Conservation (phyloP, 1,140 invertebrate species). For the Chrysopa pallens region DNA sequence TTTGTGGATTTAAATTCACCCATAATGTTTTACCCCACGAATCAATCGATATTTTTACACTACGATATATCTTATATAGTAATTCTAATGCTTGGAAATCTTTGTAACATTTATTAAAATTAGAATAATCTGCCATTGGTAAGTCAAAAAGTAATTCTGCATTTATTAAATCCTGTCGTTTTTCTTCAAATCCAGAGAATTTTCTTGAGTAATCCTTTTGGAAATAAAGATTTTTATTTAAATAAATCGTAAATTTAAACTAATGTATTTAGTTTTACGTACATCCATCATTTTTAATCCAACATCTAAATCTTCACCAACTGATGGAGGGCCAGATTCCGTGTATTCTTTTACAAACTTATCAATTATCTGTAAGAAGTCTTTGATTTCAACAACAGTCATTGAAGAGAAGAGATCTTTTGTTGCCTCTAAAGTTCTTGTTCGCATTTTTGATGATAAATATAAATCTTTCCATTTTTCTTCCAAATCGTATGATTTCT, state of each 20-base stretch:
- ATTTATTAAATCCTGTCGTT: constrained; percentile 48
- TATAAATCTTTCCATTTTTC: constrained; percentile 48
- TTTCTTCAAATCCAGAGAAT: constrained; percentile 44
- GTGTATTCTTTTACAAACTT: constrained; percentile 57
- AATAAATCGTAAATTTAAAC: background rate
- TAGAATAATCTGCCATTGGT: constrained; percentile 59
- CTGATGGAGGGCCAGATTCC: constrained; percentile 53
- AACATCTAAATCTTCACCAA: constrained; percentile 53
- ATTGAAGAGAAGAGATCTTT: constrained; percentile 63
- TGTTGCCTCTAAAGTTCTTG: constrained; percentile 46
- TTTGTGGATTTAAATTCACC: constrained; percentile 67
- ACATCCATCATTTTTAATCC: constrained; percentile 51
- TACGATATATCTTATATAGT: constrained; percentile 61
- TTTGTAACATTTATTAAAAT: constrained; percentile 45
- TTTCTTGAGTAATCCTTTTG: constrained; percentile 42
- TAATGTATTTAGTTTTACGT: constrained; percentile 1
- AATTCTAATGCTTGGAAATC: constrained; percentile 55
- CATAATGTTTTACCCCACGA: constrained; percentile 73
- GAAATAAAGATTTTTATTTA: constrained; percentile 2
- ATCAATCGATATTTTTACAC: constrained; percentile 56
- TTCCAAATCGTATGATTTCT: constrained; percentile 37
- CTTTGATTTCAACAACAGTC: constrained; percentile 48
- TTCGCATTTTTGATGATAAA: constrained; percentile 42
- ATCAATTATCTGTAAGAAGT: constrained; percentile 43
- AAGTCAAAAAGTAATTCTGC: constrained; percentile 77